Evolutionary conservation across 2,113 vertebrate genomes (phyloP), one percentile per base, ranked within the genome.

Genomic region (Eurystomus gularis): DNA sequence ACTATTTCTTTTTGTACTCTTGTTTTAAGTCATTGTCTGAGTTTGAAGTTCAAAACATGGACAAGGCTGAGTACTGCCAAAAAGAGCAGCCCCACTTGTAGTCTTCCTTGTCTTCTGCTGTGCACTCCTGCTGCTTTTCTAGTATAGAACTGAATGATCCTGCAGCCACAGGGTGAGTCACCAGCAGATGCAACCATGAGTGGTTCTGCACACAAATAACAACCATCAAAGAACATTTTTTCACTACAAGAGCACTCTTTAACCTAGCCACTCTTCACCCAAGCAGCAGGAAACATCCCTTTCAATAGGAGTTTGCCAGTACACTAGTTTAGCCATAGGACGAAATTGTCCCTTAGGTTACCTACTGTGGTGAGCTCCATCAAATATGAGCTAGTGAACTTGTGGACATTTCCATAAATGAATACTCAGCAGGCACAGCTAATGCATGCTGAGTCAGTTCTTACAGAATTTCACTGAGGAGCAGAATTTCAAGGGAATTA

Each of bases 81-180:
- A 60, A 81, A 69, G 9, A 42, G 12, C 4, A 58, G 55, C 40
- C 75, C 66, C 51, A 17, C 16, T 58, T 66, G 48, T 37, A 39
- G 60, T 21, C 21, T 33, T 66, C 44, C 40, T n/a, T 49, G 18
- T 82, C 21, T 37, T 19, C 52, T 82, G 70, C 46, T 92, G 70
- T 31, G 52, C 21, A 28, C 0, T 1, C 3, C 86, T 72, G 42
- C 66, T 85, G 66, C 52, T 88, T 52, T 68, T 44, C 62, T 28
- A n/a, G 23, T 7, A 13, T 3, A 39, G 37, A 65, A 65, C 13
- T 17, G 26, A 42, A 9, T 13, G 35, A 87, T 29, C 0, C 0
- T 42, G 29, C n/a, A 80, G 35, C 7, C 57, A 85, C 31, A 37
- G 42, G 21, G n/a, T 11, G 8, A 25, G n/a, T 29, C 52, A 68